Evolutionary conservation across 2,888 invertebrate genomes (phyloP).

Genomic region (Brachyptera putata): DNA sequence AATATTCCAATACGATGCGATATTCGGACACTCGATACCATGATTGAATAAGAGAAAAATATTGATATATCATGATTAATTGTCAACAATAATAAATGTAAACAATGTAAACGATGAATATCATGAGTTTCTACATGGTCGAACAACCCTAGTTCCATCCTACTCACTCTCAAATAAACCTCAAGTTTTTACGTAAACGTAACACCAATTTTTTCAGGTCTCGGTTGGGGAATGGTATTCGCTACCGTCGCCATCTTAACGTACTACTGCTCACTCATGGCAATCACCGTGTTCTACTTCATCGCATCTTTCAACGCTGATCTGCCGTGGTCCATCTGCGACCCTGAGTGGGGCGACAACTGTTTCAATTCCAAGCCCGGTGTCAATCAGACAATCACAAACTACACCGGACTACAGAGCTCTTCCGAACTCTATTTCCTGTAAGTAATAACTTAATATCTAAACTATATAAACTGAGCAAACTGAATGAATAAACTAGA

Average conservation of each 20-base stretch:
- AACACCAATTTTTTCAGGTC: conserved; percentile 35
- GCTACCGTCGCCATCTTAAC: conserved; percentile 57
- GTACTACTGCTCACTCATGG: conserved; percentile 73
- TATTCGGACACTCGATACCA: too few species aligned
- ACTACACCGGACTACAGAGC: conserved; percentile 20
- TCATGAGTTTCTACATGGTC: not conserved
- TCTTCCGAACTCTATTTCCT: conserved; percentile 55
- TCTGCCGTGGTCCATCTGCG: conserved; percentile 70
- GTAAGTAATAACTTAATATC: conserved; percentile 48
- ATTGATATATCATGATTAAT: too few species aligned
- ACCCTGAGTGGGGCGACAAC: conserved; percentile 49
- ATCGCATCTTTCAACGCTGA: conserved; percentile 63
- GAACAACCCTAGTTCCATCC: too few species aligned
- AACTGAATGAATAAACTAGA: too few species aligned
- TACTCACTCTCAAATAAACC: too few species aligned
- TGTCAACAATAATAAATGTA: too few species aligned
- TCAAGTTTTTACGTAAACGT: too few species aligned
- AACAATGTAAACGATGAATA: too few species aligned
- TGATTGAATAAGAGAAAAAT: too few species aligned
- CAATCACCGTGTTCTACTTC: conserved; percentile 68
- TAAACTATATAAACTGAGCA: too few species aligned
- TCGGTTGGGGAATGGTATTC: conserved; percentile 49
- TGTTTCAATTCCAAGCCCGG: conserved; percentile 43
- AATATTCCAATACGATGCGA: too few species aligned
- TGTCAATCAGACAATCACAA: not conserved